Evolutionary conservation across 2,888 invertebrate species (phyloP), one percentile per base, ranked within the genome.

Genomic region (Eilema depressum): DNA sequence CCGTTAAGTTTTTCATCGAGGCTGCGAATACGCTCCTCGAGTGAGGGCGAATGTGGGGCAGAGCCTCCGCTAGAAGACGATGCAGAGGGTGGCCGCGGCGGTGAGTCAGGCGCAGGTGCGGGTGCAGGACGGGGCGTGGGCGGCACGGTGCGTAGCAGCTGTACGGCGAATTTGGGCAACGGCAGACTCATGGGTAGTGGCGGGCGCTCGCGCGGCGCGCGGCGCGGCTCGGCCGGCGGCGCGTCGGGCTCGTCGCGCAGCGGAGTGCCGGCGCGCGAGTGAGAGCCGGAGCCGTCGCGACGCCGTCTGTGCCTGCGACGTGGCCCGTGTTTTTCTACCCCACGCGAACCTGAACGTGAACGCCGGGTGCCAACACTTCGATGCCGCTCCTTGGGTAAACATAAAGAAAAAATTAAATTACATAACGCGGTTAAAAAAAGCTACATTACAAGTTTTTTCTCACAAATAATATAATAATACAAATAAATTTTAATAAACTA

Each of bases 21-120:
- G 68, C 98, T 98, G 78, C 98, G 97, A 83, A 99, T 98, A 78
- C 99, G 96, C 90, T 99, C 99, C 88, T 99, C 99, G 80, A 99
- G 96, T 30, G 93, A 93, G 0, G 98, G 98, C 83, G 97, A 97
- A 72, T 97, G 97, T 4, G 98, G 97, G 83, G 97, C 97, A 14
- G 97, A 96, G 56, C 96, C 96, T 3, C 96, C 97, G 86, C 97
- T 97, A 26, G 98, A 98, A 78, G 97, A 97, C 3, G 97, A 96
- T 59, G 97, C 97, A 62, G 97, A 97, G 10, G 97, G 97, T 66
- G 97, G 96, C 10, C 96, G 96, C 57, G 96, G 96, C 23, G 97
- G 97, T 0, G 97, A 97, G 26, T 96, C 96, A 0, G 97, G 96
- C 41, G 97, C 96, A 4, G 96, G 96, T 23, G 91, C 87, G 28